These are phyloP conservation scores for Mythimna impura DNA, from an alignment of 2,888 invertebrate species.

Conservation along the genomic window DNA sequence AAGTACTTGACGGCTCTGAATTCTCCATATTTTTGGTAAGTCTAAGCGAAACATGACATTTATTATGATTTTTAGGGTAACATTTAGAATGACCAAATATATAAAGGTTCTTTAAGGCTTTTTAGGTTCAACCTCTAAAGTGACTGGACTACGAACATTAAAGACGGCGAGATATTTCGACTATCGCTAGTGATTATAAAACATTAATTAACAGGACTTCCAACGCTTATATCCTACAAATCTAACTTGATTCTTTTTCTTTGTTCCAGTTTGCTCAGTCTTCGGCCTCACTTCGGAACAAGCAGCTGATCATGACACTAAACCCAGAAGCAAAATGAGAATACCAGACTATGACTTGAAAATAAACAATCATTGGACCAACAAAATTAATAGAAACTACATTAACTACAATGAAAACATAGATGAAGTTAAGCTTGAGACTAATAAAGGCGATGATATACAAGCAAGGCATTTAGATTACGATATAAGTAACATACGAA, in stretches of 20 bases:
- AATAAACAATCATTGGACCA: constrained; percentile 68
- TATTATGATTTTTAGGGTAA: no score
- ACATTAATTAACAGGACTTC: no score
- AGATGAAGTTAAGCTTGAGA: constrained; percentile 39
- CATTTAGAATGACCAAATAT: no score
- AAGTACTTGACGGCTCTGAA: no score
- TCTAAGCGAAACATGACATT: no score
- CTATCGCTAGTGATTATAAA: no score
- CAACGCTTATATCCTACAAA: no score
- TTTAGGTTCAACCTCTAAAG: no score
- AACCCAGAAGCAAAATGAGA: constrained; percentile 47
- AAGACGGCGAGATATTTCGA: no score
- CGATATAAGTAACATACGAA: constrained; percentile 63
- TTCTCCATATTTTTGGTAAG: no score
- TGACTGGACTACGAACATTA: no score
- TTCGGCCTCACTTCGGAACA: constrained; percentile 74
- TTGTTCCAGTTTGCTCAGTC: constrained; percentile 84
- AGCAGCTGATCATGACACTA: constrained; percentile 80
- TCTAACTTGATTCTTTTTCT: constrained; percentile 7
- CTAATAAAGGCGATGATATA: constrained; percentile 30
- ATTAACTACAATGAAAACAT: constrained; percentile 47
- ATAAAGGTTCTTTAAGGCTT: no score
- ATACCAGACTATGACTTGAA: constrained; percentile 52
- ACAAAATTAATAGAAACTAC: constrained; percentile 56
- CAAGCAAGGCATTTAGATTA: constrained; percentile 64